A percentile compares a stretch with the other conserved stretches of the same genome.
Conservation (phyloP, 2,797 vertebrate genomes). For the Cossypha polioptera region DNA sequence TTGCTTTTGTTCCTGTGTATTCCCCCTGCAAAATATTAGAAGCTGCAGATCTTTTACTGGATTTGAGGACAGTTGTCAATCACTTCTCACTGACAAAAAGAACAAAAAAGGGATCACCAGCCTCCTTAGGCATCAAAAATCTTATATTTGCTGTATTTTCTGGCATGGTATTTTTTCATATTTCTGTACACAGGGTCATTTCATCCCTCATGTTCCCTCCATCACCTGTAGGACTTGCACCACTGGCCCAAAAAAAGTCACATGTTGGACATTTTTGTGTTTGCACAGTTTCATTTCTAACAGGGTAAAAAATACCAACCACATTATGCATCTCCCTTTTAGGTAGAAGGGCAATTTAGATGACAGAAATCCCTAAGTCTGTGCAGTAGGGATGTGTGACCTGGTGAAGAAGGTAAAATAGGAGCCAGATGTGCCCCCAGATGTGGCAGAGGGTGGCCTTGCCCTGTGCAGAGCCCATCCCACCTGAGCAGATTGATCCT, state of each 20-base stretch:
- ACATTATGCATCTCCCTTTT: rapidly evolving
- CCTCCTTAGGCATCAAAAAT: neutral
- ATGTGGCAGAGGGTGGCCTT: neutral
- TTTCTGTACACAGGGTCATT: neutral
- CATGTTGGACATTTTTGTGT: neutral
- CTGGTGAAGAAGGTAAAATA: neutral
- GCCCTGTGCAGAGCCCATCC: neutral
- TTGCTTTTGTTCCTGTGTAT: conserved; percentile 33
- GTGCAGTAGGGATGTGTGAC: neutral
- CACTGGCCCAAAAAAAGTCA: neutral
- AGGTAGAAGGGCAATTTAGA: rapidly evolving
- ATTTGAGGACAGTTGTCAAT: conserved; percentile 6
- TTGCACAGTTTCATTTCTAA: neutral
- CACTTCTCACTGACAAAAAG: neutral
- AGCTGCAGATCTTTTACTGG: neutral
- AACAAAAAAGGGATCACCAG: neutral
- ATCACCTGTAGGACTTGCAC: neutral
- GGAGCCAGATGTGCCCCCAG: neutral
- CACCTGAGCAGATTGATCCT: neutral
- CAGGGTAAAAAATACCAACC: neutral
- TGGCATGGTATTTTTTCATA: neutral
- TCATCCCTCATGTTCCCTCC: neutral
- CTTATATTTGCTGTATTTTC: neutral
- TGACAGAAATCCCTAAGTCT: neutral
- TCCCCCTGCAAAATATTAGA: neutral